Evolutionary conservation across 2,797 vertebrate genomes (phyloP).

Genomic region (Pseudopleuronectes americanus): DNA sequence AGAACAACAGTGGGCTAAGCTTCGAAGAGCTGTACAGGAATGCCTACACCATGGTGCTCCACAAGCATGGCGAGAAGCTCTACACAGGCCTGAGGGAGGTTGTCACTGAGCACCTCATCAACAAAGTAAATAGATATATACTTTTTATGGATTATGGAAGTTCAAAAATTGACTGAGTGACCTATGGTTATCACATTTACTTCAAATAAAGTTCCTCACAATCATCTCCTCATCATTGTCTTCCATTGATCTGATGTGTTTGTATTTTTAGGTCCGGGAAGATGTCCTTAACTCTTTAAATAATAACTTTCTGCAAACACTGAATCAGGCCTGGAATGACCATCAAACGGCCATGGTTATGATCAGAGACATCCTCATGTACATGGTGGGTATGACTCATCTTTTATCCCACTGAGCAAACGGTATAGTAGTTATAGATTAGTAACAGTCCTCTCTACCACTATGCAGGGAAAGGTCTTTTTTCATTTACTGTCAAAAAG

Average conservation of each 20-base stretch:
- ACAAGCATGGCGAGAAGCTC: conserved; percentile 98
- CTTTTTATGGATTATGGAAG: not conserved
- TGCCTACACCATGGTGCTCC: conserved; percentile 98
- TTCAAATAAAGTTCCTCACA: not conserved
- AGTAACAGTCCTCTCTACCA: not conserved
- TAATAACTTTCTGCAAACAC: conserved; percentile 96
- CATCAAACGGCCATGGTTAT: conserved; percentile 98
- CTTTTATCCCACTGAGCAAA: not conserved
- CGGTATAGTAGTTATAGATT: not conserved
- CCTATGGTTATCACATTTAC: not conserved
- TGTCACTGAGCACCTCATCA: conserved; percentile 98
- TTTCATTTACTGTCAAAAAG: too few species aligned
- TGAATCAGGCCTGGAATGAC: conserved; percentile 98
- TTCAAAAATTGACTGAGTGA: not conserved
- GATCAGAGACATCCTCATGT: conserved; percentile 98
- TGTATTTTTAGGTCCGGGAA: conserved; percentile 88
- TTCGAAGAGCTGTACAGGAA: conserved; percentile 99
- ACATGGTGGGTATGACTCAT: conserved; percentile 87
- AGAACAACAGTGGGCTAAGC: conserved; percentile 98
- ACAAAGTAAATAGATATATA: conserved; percentile 88
- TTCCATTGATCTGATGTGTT: conserved; percentile 7
- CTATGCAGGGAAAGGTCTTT: not conserved
- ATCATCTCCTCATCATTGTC: not conserved
- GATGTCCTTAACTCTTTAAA: conserved; percentile 95
- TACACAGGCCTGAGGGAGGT: conserved; percentile 98